Evolutionary conservation across 2,888 invertebrate species (phyloP).

Genomic region (Ametastegia equiseti): DNA sequence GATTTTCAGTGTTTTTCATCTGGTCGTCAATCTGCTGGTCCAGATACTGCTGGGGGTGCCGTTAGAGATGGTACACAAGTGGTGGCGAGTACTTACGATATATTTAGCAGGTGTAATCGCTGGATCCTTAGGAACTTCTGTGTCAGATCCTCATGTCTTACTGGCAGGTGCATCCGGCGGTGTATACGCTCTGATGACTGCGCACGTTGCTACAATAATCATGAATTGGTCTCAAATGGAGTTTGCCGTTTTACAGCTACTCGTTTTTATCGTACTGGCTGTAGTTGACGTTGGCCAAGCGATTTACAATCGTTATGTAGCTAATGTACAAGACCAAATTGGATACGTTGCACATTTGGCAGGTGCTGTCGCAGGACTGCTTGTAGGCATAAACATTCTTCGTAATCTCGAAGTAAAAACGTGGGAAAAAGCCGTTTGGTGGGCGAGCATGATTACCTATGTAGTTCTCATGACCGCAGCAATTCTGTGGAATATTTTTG

Average conservation of each 20-base stretch:
- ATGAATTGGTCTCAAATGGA: slow-evolving; percentile 99
- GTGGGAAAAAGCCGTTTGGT: slow-evolving; percentile 91
- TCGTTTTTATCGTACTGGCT: slow-evolving; percentile 89
- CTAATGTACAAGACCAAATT: slow-evolving; percentile 85
- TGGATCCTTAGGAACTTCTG: slow-evolving; percentile 89
- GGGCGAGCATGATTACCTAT: slow-evolving; percentile 87
- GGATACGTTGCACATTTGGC: slow-evolving; percentile 97
- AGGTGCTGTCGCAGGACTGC: slow-evolving; percentile 91
- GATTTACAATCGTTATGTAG: slow-evolving; percentile 90
- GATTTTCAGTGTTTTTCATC: slow-evolving; percentile 85
- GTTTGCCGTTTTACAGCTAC: slow-evolving; percentile 90
- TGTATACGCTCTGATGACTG: slow-evolving; percentile 95
- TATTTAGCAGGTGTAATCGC: slow-evolving; percentile 91
- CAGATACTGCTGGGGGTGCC: slow-evolving; percentile 96
- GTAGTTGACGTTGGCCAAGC: slow-evolving; percentile 93
- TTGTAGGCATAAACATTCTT: slow-evolving; percentile 91
- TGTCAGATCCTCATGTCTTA: slow-evolving; percentile 87
- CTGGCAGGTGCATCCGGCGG: slow-evolving; percentile 97
- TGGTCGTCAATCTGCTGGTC: slow-evolving; percentile 93
- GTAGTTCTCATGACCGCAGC: slow-evolving; percentile 84
- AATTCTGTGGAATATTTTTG: slow-evolving; percentile 85
- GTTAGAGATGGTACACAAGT: slow-evolving; percentile 96
- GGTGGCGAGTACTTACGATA: slow-evolving; percentile 93
- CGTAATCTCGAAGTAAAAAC: slow-evolving; percentile 87
- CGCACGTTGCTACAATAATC: slow-evolving; percentile 94